Evolutionary conservation across 2,113 vertebrate genomes (phyloP).

Genomic region (Falco punctatus): DNA sequence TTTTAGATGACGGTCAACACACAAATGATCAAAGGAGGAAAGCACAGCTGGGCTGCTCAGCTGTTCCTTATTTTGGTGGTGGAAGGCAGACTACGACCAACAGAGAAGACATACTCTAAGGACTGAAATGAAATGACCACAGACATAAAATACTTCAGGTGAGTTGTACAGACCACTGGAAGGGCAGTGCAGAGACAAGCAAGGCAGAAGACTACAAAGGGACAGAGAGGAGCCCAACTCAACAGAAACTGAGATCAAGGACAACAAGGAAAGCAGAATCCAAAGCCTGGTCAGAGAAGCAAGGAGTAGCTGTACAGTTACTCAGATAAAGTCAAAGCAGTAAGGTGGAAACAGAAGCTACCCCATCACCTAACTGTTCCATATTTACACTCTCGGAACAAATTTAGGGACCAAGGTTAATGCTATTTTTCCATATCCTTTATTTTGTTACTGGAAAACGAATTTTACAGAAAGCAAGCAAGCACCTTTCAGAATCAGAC

Average conservation of each 20-base stretch:
- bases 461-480: neutral
- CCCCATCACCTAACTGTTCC: fast-evolving
- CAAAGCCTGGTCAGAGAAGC: neutral
- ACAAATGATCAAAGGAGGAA: neutral
- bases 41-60: neutral
- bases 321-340: neutral
- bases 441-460: neutral
- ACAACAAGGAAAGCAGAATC: neutral
- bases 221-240: neutral
- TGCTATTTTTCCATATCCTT: neutral
- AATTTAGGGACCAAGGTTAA: neutral
- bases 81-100: neutral
- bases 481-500: neutral
- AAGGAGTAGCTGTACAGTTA: neutral
- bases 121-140: neutral
- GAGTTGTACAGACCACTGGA: neutral
- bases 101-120: neutral
- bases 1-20: neutral
- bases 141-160: neutral
- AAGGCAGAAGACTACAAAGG: neutral
- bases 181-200: neutral
- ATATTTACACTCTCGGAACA: neutral
- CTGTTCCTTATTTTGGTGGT: neutral
- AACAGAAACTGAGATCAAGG: neutral
- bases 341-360: neutral